Percentiles rank a stretch among this genome's conserved stretches.
These are phyloP conservation scores for Scaptodrosophila lebanonensis DNA, from an alignment of 1,140 invertebrate genomes.

Conservation along the genomic window DNA sequence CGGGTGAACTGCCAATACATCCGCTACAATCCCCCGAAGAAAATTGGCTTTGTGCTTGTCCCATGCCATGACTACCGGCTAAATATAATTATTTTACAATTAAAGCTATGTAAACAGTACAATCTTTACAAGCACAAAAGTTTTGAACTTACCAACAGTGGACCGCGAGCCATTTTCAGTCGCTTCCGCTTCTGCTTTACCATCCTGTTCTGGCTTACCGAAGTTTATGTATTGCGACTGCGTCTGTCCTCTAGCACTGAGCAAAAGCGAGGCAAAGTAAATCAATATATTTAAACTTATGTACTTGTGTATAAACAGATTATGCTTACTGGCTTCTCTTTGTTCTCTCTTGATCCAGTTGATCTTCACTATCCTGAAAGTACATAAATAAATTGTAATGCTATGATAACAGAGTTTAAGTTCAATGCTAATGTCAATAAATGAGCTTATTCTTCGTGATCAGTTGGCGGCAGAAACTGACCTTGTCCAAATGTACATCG, in stretches of 20 bases:
- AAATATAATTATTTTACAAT: constrained; percentile 1
- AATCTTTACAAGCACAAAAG: constrained; percentile 80
- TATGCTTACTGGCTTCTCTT: constrained; percentile 68
- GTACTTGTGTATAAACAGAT: constrained; percentile 45
- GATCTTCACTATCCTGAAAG: constrained; percentile 46
- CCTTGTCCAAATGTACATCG: constrained; percentile 54
- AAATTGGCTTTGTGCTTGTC: constrained; percentile 87
- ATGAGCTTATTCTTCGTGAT: constrained; percentile 26
- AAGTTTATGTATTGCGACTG: constrained; percentile 89
- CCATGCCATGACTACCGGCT: constrained; percentile 87
- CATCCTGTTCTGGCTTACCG: constrained; percentile 80
- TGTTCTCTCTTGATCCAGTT: constrained; percentile 41
- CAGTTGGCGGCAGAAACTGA: constrained; percentile 56
- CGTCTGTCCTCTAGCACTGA: constrained; percentile 83
- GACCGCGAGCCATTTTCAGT: constrained; percentile 84
- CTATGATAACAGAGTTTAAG: too few species aligned
- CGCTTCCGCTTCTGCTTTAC: constrained; percentile 88
- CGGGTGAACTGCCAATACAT: constrained; percentile 30
- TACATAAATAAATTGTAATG: constrained; percentile 4
- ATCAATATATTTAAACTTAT: not conserved
- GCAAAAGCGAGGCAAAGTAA: not conserved
- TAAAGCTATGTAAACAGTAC: not conserved
- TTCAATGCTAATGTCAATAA: constrained; percentile 63
- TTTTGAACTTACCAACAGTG: constrained; percentile 83
- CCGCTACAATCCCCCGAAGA: constrained; percentile 79